These are phyloP conservation scores for Phenganax stokvisi DNA, from an alignment of 92 coral and sea anemone genomes.

Conservation along the genomic window DNA sequence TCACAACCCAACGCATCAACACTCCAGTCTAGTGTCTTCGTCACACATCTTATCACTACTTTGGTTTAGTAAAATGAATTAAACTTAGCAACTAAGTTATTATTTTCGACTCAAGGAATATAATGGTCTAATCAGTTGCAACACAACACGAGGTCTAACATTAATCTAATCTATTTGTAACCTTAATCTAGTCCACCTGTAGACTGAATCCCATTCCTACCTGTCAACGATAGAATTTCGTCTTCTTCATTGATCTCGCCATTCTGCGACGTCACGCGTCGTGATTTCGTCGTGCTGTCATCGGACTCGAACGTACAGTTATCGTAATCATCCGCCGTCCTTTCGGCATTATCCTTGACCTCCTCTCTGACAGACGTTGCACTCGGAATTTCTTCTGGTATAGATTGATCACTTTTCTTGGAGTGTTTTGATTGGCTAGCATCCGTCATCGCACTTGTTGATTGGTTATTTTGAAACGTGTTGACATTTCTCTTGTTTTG, in stretches of 20 bases:
- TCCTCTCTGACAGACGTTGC: constrained; percentile 25
- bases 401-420: constrained; percentile 55
- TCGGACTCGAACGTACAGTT: constrained; percentile 85
- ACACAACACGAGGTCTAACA: neutral
- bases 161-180: neutral
- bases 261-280: constrained; percentile 59
- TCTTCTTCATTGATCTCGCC: constrained; percentile 71
- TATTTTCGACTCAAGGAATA: too few relatives aligned
- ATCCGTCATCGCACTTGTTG: neutral
- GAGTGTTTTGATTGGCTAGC: constrained; percentile 10
- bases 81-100: too few relatives aligned
- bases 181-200: neutral
- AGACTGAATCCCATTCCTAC: constrained; percentile 40
- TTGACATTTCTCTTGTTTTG: constrained; percentile 21
- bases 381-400: constrained; percentile 59
- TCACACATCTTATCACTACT: too few relatives aligned
- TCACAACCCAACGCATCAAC: too few relatives aligned
- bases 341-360: constrained; percentile 43
- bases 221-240: constrained; percentile 71
- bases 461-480: neutral
- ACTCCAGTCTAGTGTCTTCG: too few relatives aligned
- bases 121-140: neutral
- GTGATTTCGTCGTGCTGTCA: constrained; percentile 60
- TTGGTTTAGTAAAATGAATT: too few relatives aligned
- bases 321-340: constrained; percentile 59